phyloP scores from a whole-genome alignment of 2,888 invertebrate species.

The Kuschelorhynchus macadamiae region DNA sequence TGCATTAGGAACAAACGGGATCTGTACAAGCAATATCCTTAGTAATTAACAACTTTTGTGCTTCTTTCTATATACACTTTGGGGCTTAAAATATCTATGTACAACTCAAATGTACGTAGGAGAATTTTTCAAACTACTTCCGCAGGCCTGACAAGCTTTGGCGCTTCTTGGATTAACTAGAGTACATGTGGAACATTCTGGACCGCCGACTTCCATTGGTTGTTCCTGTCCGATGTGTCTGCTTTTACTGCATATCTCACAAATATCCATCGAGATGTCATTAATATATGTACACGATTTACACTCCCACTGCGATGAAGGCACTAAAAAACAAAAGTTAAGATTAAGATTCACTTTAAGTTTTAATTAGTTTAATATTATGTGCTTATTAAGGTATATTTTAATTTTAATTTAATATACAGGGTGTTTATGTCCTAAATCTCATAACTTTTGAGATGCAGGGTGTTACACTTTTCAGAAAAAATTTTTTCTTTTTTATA shows the following conservation, averaged over 20 bases:
- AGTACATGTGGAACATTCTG: slow-evolving; percentile 83
- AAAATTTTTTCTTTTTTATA: too few relatives aligned
- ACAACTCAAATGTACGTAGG: slow-evolving; percentile 79
- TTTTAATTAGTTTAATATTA: too few relatives aligned
- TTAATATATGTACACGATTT: slow-evolving; percentile 81
- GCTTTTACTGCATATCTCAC: slow-evolving; percentile 82
- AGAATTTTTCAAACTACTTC: slow-evolving; percentile 78
- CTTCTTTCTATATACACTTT: slow-evolving; percentile 19
- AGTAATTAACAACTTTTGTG: slow-evolving; percentile 25
- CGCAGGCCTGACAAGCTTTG: slow-evolving; percentile 78
- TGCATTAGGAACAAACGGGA: too few relatives aligned
- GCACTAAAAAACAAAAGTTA: slow-evolving; percentile 12
- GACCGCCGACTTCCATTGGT: slow-evolving; percentile 80
- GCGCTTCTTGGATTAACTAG: slow-evolving; percentile 80
- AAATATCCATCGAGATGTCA: slow-evolving; percentile 71
- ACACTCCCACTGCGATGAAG: slow-evolving; percentile 75
- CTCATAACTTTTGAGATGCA: too few relatives aligned
- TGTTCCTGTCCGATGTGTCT: slow-evolving; percentile 64
- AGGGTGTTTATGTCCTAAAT: too few relatives aligned
- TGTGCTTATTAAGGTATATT: too few relatives aligned
- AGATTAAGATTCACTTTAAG: too few relatives aligned
- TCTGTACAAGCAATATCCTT: too few relatives aligned
- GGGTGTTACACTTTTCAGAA: too few relatives aligned
- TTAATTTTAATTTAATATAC: too few relatives aligned
- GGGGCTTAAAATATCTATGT: slow-evolving; percentile 23